Evolutionary conservation across 2,113 vertebrate genomes (phyloP).

Genomic region (Penelope pileata): DNA sequence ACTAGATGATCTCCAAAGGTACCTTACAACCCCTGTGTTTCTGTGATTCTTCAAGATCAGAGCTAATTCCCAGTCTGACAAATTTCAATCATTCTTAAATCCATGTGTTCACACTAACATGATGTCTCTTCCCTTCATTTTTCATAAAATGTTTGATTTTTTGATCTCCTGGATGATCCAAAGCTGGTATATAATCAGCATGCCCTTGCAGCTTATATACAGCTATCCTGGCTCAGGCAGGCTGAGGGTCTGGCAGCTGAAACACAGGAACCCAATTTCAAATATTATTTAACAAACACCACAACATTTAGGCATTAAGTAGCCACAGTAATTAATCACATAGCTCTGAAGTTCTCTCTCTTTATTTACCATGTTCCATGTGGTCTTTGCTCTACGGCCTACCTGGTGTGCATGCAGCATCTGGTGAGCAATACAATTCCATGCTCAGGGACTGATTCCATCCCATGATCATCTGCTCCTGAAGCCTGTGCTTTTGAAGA

Average conservation of each 20-base stretch:
- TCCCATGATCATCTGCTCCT: rapidly evolving
- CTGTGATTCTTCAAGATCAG: neutral
- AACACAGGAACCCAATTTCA: neutral
- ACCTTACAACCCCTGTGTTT: no score
- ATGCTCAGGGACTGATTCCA: rapidly evolving
- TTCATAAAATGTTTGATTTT: neutral
- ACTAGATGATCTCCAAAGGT: no score
- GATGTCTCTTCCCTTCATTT: neutral
- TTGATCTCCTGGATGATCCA: neutral
- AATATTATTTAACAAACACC: neutral
- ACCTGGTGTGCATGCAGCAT: rapidly evolving
- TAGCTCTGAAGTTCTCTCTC: neutral
- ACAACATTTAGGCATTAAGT: neutral
- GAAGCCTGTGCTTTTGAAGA: neutral
- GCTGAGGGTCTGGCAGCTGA: neutral
- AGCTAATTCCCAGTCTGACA: neutral
- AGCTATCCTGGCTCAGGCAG: neutral
- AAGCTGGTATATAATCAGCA: neutral
- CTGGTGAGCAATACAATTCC: rapidly evolving
- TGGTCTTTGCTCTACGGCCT: rapidly evolving
- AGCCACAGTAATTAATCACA: neutral
- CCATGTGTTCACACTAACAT: neutral
- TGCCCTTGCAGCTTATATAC: rapidly evolving
- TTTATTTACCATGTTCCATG: rapidly evolving
- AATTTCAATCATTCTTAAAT: neutral